These are phyloP conservation scores for Brachionus sp. DNA, from an alignment of 1,140 invertebrate species.

Conservation along the genomic window DNA sequence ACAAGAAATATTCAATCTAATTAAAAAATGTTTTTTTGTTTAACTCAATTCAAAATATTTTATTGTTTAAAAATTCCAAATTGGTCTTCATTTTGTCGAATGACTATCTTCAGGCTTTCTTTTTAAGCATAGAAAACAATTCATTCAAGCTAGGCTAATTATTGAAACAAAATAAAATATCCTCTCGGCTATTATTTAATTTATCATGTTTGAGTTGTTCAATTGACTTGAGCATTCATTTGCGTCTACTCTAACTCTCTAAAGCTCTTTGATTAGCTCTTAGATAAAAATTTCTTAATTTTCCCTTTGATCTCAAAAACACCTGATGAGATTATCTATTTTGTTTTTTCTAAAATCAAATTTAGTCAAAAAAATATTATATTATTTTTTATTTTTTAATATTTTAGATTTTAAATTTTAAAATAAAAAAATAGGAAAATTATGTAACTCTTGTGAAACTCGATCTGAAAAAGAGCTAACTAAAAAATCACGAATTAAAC, in stretches of 20 bases:
- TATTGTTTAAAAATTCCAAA: not conserved
- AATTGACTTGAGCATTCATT: not conserved
- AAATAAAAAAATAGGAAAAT: too few species aligned
- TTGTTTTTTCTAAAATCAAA: too few species aligned
- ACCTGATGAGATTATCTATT: not conserved
- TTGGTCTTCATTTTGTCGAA: not conserved
- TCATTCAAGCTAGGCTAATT: conserved; percentile 11
- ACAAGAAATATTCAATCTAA: not conserved
- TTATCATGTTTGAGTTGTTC: not conserved
- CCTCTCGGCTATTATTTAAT: not conserved
- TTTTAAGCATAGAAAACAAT: not conserved
- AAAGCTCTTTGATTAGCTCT: not conserved
- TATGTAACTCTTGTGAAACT: too few species aligned
- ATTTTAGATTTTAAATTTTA: too few species aligned
- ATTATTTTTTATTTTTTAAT: too few species aligned
- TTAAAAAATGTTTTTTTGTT: not conserved
- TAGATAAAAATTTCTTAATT: not conserved
- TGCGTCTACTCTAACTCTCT: not conserved
- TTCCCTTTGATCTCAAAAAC: not conserved
- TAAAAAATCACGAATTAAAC: too few species aligned
- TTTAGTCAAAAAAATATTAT: too few species aligned
- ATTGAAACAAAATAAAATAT: not conserved
- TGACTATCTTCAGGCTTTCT: conserved; percentile 3
- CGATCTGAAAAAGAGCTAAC: too few species aligned
- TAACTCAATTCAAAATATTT: not conserved